A percentile compares a stretch with the other conserved stretches of the same genome.
These are phyloP conservation scores for Heliconius hortense DNA, from an alignment of 2,888 invertebrate species.

Conservation along the genomic window DNA sequence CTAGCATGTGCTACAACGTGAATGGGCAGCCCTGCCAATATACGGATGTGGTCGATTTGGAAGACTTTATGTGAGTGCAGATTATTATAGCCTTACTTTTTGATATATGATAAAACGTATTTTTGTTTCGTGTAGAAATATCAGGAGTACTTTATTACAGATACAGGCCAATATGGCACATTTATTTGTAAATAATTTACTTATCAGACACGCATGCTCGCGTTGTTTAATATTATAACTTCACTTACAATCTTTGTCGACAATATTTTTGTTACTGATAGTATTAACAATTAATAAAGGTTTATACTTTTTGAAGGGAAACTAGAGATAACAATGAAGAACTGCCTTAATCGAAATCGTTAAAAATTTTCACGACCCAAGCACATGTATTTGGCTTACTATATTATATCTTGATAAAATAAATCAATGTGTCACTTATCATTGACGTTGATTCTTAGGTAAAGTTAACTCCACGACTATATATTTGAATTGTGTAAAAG, in stretches of 20 bases:
- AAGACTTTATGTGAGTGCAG: conserved; percentile 88
- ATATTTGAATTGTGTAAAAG: background rate
- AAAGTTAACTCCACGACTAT: background rate
- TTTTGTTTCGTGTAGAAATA: background rate
- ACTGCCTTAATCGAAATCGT: background rate
- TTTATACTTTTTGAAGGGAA: no score
- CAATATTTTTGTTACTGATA: background rate
- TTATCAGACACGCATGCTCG: background rate
- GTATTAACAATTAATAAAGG: no score
- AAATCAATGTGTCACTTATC: conserved; percentile 13
- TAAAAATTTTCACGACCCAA: background rate
- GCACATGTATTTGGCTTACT: conserved; percentile 6
- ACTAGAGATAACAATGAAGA: background rate
- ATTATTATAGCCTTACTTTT: background rate
- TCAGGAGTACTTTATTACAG: background rate
- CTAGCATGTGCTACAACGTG: conserved; percentile 85
- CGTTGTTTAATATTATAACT: background rate
- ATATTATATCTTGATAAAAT: conserved; percentile 7
- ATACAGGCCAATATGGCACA: background rate
- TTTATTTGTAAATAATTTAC: conserved; percentile 4
- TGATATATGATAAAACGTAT: background rate
- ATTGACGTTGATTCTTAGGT: background rate
- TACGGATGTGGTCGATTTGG: conserved; percentile 85
- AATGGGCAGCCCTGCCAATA: conserved; percentile 85
- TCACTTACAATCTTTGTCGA: background rate